Conservation (phyloP, 2,888 invertebrate genomes). For the Pantelozetes paolii region DNA sequence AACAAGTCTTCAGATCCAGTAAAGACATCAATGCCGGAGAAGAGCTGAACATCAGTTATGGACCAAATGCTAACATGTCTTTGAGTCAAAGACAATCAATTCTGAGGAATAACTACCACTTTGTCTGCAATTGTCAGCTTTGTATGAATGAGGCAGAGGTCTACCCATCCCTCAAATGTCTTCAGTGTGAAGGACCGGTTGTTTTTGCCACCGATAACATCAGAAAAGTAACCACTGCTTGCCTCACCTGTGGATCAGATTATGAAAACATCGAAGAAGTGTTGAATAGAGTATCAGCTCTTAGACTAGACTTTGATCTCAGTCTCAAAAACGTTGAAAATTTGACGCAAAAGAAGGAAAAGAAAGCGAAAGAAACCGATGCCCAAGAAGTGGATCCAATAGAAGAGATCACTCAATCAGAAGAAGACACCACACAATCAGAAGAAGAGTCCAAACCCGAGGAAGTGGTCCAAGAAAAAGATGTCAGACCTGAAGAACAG, state of each 20-base stretch:
- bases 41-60: background rate
- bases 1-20: background rate
- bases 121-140: background rate
- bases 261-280: background rate
- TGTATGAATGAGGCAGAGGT: background rate
- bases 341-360: background rate
- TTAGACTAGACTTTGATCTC: background rate
- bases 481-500: background rate
- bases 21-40: slow-evolving; percentile 2
- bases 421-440: background rate
- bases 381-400: background rate
- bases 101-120: slow-evolving; percentile 7
- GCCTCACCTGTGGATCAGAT: background rate
- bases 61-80: background rate
- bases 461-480: too few species aligned
- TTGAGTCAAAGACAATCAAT: background rate
- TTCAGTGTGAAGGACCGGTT: slow-evolving; percentile 15
- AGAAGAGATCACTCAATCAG: background rate
- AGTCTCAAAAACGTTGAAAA: background rate
- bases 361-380: background rate
- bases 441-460: background rate
- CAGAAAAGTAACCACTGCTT: background rate
- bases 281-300: background rate
- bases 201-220: background rate
- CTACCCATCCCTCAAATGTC: slow-evolving; percentile 11